Evolutionary conservation across 2,797 vertebrate species (phyloP).

Genomic region (Brachymystax lenok): DNA sequence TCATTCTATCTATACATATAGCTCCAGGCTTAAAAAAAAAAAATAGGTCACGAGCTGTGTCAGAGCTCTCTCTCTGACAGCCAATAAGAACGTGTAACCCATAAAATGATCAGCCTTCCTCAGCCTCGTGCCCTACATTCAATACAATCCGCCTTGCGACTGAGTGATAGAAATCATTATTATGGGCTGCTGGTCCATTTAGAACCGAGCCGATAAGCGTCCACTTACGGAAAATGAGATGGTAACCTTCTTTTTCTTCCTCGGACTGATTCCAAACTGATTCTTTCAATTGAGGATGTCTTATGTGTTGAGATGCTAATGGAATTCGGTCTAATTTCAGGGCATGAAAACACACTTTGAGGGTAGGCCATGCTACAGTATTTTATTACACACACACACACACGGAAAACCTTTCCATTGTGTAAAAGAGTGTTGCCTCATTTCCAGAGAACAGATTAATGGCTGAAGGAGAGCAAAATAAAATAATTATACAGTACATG

Average conservation of each 20-base stretch:
- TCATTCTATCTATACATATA: constrained; percentile 80
- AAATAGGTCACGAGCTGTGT: constrained; percentile 84
- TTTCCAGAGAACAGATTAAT: not conserved
- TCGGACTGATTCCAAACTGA: constrained; percentile 65
- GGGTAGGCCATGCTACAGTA: constrained; percentile 46
- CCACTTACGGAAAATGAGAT: constrained; percentile 73
- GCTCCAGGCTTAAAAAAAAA: constrained; percentile 59
- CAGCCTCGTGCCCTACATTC: constrained; percentile 84
- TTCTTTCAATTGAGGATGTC: constrained; percentile 73
- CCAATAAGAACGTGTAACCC: constrained; percentile 81
- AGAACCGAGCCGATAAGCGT: constrained; percentile 70
- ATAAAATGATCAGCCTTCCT: constrained; percentile 79
- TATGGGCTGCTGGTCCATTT: constrained; percentile 80
- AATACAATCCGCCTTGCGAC: constrained; percentile 64
- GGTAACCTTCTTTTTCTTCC: constrained; percentile 53
- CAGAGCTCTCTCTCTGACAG: constrained; percentile 75
- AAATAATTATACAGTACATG: not conserved
- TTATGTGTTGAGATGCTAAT: constrained; percentile 66
- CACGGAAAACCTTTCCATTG: constrained; percentile 19
- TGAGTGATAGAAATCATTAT: constrained; percentile 85
- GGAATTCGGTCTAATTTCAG: constrained; percentile 61
- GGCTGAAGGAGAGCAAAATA: not conserved
- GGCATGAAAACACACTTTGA: constrained; percentile 54
- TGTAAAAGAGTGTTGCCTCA: constrained; percentile 9
- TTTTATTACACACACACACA: constrained; percentile 20